phyloP scores from a whole-genome alignment of 2,888 invertebrate species.

The Hirudinaria manillensis region DNA sequence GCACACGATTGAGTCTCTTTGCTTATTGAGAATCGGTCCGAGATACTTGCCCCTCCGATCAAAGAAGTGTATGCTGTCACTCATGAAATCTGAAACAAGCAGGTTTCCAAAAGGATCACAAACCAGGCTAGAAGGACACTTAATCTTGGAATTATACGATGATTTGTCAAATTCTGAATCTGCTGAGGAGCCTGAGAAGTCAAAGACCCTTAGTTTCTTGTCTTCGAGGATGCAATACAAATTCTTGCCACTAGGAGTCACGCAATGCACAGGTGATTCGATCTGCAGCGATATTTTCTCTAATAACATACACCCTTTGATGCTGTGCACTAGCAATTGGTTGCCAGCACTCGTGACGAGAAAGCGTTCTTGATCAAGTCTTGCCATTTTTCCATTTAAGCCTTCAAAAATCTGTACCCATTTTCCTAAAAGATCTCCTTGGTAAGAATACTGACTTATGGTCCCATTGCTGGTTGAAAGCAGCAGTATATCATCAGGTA shows the following conservation, averaged over 20 bases:
- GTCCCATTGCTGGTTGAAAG: conserved; percentile 7
- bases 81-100: conserved; percentile 17
- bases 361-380: neutral
- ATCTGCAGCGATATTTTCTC: neutral
- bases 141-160: neutral
- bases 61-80: conserved; percentile 12
- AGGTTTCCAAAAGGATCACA: conserved; percentile 19
- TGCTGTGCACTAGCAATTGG: neutral
- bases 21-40: conserved; percentile 5
- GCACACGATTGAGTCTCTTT: neutral
- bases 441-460: neutral
- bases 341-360: neutral
- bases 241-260: neutral
- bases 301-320: neutral
- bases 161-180: neutral
- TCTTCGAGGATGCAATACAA: conserved; percentile 4
- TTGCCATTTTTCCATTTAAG: neutral
- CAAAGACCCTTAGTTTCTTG: neutral
- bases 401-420: conserved; percentile 17
- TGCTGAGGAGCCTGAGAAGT: neutral
- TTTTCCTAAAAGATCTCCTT: neutral
- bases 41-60: neutral
- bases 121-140: conserved; percentile 12
- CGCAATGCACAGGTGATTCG: neutral
- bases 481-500: neutral